Conservation (phyloP, 2,797 vertebrate genomes). For the Cyclura pinguis region DNA sequence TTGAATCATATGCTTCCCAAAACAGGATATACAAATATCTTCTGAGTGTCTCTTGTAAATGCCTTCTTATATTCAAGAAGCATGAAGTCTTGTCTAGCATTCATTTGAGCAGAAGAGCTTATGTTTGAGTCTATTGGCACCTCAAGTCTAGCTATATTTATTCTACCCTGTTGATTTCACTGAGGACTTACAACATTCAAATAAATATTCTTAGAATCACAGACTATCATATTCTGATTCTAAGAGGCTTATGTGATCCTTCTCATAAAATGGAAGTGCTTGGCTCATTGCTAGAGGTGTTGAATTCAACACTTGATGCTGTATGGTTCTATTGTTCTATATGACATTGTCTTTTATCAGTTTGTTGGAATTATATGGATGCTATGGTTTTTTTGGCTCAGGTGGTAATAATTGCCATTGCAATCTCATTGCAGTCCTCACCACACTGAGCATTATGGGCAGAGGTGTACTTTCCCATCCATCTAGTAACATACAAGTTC, state of each 20-base stretch:
- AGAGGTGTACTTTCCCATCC: background rate
- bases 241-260: too few species aligned
- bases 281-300: background rate
- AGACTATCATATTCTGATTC: background rate
- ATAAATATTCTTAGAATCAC: background rate
- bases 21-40: fast-evolving
- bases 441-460: background rate
- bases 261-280: background rate
- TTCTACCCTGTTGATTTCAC: background rate
- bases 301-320: background rate
- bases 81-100: background rate
- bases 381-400: background rate
- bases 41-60: background rate
- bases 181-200: background rate
- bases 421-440: too few species aligned
- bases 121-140: background rate
- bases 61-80: background rate
- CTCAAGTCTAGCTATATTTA: background rate
- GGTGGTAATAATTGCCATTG: background rate
- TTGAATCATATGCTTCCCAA: background rate
- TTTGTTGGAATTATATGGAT: background rate
- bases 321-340: background rate
- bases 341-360: background rate
- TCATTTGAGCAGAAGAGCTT: background rate
- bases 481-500: background rate